Evolutionary conservation across 2,797 vertebrate genomes (phyloP), one percentile per base, ranked within the genome.

Genomic region (Semaprochilodus insignis): DNA sequence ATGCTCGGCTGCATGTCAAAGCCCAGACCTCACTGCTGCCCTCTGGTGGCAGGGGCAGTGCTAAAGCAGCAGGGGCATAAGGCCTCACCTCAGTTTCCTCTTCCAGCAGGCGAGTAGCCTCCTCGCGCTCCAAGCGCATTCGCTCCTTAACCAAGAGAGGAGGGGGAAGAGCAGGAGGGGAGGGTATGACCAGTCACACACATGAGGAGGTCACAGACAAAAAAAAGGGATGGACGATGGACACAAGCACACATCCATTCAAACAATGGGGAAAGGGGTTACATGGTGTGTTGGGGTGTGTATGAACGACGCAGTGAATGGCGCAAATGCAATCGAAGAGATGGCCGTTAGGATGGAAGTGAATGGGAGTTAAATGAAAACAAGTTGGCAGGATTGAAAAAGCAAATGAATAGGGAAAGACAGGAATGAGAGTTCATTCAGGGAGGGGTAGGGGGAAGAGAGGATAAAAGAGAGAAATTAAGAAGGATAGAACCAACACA

Each of bases 1-100:
- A 40, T 21, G 31, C 11, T 65, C 14, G 25, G 78, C 52, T 62
- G 63, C 1, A 51, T 34, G 51, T 82, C 31, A 69, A 17, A 27
- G n/a, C 51, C 81, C 77, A 36, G 21, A 27, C 78, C 87, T 72
- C 84, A 84, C 81, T 86, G 81, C 77, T 87, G 74, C 78, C 87
- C 59, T 55, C 34, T 67, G 81, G 19, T 40, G 74, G 75, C 87
- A 90, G 88, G 86, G 90, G 72, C 15, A 1, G 55, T 81, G 65
- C 65, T 25, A 82, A 80, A 65, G 62, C 60, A 81, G 60, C 52
- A 16, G 80, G 81, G 85, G 81, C 81, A 78, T 82, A 67, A 90
- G 86, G 85, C 93, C 96, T 97, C 96, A 97, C 96, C 97, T 97
- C 96, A 0, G 93, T 93, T 91, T 97, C 96, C 93, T 96, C 96